Percentiles rank a stretch among this genome's conserved stretches.
phyloP scores from a whole-genome alignment of 2,888 invertebrate species.

The Heliconius ethilla region DNA sequence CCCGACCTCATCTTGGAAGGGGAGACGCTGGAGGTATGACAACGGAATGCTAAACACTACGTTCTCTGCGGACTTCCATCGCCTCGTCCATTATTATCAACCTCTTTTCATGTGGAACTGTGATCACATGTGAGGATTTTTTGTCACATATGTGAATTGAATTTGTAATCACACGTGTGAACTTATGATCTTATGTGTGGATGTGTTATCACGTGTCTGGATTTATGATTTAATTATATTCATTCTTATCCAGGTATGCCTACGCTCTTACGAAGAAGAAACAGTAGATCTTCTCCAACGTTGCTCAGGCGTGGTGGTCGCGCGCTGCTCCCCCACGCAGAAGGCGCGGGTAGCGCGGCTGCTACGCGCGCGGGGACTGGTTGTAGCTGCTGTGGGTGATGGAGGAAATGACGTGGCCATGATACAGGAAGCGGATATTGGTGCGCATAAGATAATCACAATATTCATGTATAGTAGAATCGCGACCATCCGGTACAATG shows the following conservation, averaged over 20 bases:
- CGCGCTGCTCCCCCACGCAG: slow-evolving; percentile 95
- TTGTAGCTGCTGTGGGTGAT: slow-evolving; percentile 97
- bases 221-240: background rate
- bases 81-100: too few species aligned
- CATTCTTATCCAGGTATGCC: slow-evolving; percentile 75
- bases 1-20: slow-evolving; percentile 74
- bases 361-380: slow-evolving; percentile 62
- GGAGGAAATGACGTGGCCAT: slow-evolving; percentile 98
- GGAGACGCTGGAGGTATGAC: slow-evolving; percentile 69
- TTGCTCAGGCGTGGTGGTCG: slow-evolving; percentile 92
- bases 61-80: too few species aligned
- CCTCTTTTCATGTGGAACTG: too few species aligned
- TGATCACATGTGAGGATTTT: too few species aligned
- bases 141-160: too few species aligned
- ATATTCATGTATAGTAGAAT: too few species aligned
- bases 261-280: slow-evolving; percentile 86
- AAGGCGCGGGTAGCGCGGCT: slow-evolving; percentile 87
- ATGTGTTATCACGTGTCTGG: too few species aligned
- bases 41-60: too few species aligned
- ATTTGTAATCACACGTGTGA: too few species aligned
- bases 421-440: slow-evolving; percentile 98
- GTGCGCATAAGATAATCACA: slow-evolving; percentile 64
- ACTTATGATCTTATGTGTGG: too few species aligned
- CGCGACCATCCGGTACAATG: background rate
- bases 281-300: slow-evolving; percentile 87